Base-by-base conservation (phyloP, 2,888 invertebrate genomes). In the Trichacis sp. region DNA sequence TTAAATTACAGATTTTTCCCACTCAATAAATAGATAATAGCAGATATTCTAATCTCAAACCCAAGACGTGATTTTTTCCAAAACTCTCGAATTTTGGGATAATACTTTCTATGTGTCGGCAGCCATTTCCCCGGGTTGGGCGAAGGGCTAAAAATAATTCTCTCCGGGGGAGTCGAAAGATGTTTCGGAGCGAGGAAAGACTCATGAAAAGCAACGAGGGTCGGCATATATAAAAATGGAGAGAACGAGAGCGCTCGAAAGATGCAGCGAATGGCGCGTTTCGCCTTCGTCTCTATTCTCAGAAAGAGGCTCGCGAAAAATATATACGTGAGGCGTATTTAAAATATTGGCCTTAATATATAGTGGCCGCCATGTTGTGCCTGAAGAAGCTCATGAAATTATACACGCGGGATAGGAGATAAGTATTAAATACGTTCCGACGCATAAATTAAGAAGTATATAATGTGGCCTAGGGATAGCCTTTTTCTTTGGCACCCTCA, bases 361-460 rank as follows among this genome's bases (percentile, higher is more conserved):
- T 74, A 72, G 73, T 54, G 71, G 65, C 67, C 65, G 70, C 53
- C 47, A 12, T 40, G 40, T 40, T 8, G 40, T 40, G 40, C 40
- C 8, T 2, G 40, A 40, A 14, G 14, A 40, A n/a, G 40, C 3
- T 5, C 30, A 52, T 36, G 48, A 54, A 47, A 68, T 69, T 67
- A 55, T 64, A 66, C 57, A 65, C 55, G 54, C 43, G 49, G 40
- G 54, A 51, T 58, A 52, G 58, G 38, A 69, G 59, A 60, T 65
- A 71, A 74, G 77, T 77, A 74, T 82, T 82, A 80, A 82, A 82
- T 81, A 81, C 76, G 78, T 80, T 82, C 81, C 70, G 77, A 74
- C 73, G 79, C 82, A 82, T 82, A 82, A 82, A 82, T 82, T 81
- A 79, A 66, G 69, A 73, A 82, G 75, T 82, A 82, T 82, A 82